Evolutionary conservation across 2,797 vertebrate genomes (phyloP).

Genomic region (Ibycter americanus): DNA sequence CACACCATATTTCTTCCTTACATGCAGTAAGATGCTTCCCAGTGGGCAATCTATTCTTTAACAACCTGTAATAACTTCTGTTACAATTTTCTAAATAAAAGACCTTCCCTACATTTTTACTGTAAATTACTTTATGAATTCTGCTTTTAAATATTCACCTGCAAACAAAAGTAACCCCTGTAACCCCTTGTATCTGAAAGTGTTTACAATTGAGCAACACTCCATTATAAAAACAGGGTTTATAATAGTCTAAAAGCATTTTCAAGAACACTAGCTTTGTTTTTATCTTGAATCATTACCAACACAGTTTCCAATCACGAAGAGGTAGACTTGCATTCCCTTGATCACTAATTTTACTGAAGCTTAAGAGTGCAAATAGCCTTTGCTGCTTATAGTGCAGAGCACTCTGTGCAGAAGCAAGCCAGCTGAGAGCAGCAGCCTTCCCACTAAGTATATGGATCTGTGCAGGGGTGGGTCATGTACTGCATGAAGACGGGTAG

Average conservation of each 20-base stretch:
- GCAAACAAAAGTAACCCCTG: slow-evolving; percentile 3
- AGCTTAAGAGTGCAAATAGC: not conserved
- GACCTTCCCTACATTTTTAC: slow-evolving; percentile 2
- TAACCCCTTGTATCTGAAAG: slow-evolving; percentile 10
- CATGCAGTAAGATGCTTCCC: slow-evolving; percentile 12
- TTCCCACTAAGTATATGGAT: not conserved
- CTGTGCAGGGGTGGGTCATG: not conserved
- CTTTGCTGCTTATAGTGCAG: not conserved
- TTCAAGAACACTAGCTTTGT: not conserved
- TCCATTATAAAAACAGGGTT: not conserved
- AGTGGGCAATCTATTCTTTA: slow-evolving; percentile 25
- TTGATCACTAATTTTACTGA: not conserved
- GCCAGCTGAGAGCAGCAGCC: not conserved
- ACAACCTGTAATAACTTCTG: not conserved
- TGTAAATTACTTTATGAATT: slow-evolving; percentile 10
- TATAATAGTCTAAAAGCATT: not conserved
- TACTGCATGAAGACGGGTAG: not conserved
- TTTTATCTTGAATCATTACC: not conserved
- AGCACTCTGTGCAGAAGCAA: not conserved
- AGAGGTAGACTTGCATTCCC: not conserved
- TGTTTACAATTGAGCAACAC: not conserved
- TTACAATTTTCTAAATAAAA: slow-evolving; percentile 24
- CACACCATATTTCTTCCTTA: not conserved
- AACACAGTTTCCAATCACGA: not conserved
- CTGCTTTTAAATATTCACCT: not conserved